phyloP scores from a whole-genome alignment of 2,888 invertebrate species.

The Torymus texanus region DNA sequence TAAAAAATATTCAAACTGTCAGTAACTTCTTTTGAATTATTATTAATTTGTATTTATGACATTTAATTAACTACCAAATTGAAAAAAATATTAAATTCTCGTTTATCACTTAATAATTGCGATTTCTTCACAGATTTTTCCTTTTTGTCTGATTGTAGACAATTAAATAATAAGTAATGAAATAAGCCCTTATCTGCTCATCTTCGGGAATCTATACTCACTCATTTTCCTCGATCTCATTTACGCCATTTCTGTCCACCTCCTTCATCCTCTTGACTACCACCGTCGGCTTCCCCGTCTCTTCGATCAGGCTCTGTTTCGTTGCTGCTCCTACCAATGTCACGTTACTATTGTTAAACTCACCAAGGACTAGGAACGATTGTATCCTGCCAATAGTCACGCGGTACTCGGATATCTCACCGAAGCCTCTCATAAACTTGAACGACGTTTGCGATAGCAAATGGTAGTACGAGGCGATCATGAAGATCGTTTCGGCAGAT shows the following conservation, averaged over 20 bases:
- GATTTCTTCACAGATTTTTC: too few species aligned
- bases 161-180: too few species aligned
- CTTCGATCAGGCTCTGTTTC: constrained; percentile 8
- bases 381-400: constrained; percentile 76
- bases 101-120: too few species aligned
- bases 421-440: constrained; percentile 76
- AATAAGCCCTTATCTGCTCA: too few species aligned
- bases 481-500: constrained; percentile 82
- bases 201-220: not conserved
- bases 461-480: constrained; percentile 78
- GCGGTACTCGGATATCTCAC: constrained; percentile 78
- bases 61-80: too few species aligned
- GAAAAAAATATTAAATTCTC: too few species aligned
- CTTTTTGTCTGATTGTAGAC: too few species aligned
- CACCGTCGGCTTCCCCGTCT: constrained; percentile 3
- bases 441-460: constrained; percentile 78
- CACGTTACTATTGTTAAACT: constrained; percentile 63
- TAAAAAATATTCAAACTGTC: too few species aligned
- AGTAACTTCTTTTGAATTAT: too few species aligned
- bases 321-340: constrained; percentile 66
- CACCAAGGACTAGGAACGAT: constrained; percentile 74
- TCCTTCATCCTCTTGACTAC: constrained; percentile 18
- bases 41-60: too few species aligned
- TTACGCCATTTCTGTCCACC: not conserved
- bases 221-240: not conserved